Evolutionary conservation across 2,888 invertebrate genomes (phyloP).

Genomic region (Caenorhabditis becei): DNA sequence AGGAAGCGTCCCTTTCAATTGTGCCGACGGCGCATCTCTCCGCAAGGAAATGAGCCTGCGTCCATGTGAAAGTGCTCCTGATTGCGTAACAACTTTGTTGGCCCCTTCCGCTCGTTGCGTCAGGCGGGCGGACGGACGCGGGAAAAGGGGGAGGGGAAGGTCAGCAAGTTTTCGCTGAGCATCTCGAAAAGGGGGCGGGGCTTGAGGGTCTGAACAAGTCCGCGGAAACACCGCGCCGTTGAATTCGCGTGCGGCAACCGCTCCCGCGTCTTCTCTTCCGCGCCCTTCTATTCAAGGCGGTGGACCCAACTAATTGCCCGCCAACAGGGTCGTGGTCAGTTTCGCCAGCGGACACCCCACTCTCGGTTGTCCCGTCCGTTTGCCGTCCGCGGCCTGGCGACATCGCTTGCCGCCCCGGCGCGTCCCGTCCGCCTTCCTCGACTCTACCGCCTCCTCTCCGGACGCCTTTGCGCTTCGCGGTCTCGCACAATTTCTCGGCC

Average conservation of each 20-base stretch:
- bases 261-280: slow-evolving; percentile 33
- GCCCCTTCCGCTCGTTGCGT: slow-evolving; percentile 34
- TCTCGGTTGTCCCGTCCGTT: slow-evolving; percentile 16
- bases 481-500: slow-evolving; percentile 46
- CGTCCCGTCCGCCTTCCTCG: slow-evolving; percentile 16
- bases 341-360: slow-evolving; percentile 31
- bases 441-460: slow-evolving; percentile 46
- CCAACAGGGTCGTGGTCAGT: slow-evolving; percentile 27
- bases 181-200: slow-evolving; percentile 44
- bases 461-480: slow-evolving; percentile 43
- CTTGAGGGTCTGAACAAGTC: slow-evolving; percentile 27
- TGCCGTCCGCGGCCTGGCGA: slow-evolving; percentile 41
- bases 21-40: slow-evolving; percentile 17
- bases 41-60: slow-evolving; percentile 40
- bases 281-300: slow-evolving; percentile 47
- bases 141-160: slow-evolving; percentile 23
- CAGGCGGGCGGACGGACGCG: slow-evolving; percentile 28
- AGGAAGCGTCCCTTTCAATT: slow-evolving; percentile 17
- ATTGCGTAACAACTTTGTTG: slow-evolving; percentile 51
- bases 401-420: slow-evolving; percentile 23
- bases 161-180: slow-evolving; percentile 48
- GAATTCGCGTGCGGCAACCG: slow-evolving; percentile 30
- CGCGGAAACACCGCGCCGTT: slow-evolving; percentile 10
- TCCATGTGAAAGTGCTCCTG: slow-evolving; percentile 39
- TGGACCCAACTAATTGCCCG: slow-evolving; percentile 45